Evolutionary conservation across 2,888 invertebrate genomes (phyloP), one percentile per base, ranked within the genome.

Genomic region (Phengaris arion): DNA sequence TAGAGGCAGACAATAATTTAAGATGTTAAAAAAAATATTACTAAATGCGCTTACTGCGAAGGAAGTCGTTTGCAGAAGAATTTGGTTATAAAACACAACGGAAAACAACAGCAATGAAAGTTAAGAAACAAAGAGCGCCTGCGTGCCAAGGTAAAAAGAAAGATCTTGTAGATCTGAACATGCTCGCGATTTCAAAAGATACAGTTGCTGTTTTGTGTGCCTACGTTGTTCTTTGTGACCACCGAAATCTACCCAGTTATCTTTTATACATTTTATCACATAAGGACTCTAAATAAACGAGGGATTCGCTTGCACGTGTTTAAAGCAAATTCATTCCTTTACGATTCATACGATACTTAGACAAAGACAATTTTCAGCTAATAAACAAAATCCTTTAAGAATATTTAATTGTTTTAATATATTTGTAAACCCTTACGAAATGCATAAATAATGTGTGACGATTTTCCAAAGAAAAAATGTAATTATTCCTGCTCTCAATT

Each of bases 141-240:
- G 59, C 59, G 59, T 59, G 59, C 59, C 59, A 22, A 59, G 59
- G 15, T 59, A 59, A 59, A 59, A 59, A 59, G 22, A 59, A 59
- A 59, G 59, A 59, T 59, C 59, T 59, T 22, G 10, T 52, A 12
- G 22, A 59, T 57, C 57, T 59, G 59, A 59, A 59, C 22, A 22
- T 59, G 59, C 10, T 59, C 10, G 59, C 59, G 59, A 59, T 59
- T 59, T 59, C 22, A 57, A 59, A 59, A 59, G 59, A 59, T 59
- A 59, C 57, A 15, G 57, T 57, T 22, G 59, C 59, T 22, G 59
- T 22, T 35, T 22, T 59, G 10, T 59, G 10, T 57, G 15, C 15
- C 57, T 59, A 35, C 22, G 22, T 22, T 9, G 22, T 59, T 59
- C 59, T 59, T 59, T 59, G 59, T 59, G 7, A 35, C 10, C 59